Evolutionary conservation across 2,797 vertebrate species (phyloP), one percentile per base, ranked within the genome.

Genomic region (Acomys russatus): DNA sequence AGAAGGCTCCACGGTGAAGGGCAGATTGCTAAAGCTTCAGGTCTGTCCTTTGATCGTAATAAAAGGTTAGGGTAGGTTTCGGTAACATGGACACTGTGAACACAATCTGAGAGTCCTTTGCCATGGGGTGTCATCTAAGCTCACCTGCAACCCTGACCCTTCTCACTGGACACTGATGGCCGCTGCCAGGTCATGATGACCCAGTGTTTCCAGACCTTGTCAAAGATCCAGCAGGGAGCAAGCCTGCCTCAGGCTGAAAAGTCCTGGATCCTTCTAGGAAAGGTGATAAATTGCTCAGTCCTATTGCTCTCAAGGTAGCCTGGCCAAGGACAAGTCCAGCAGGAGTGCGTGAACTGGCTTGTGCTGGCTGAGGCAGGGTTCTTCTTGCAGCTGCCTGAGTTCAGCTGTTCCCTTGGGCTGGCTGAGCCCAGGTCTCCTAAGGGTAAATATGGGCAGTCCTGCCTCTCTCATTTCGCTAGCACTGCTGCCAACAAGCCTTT

Each of bases 301-400:
- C 1, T 0, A 1, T 9, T 18, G 28, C 23, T 68, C 49, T 84
- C 49, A 5, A 66, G 59, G 9, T 0, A 33, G 59, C 22, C 73
- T 0, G 0, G 76, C n/a, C 54, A 54, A 30, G 74, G n/a, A 2
- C 6, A 0, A 15, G 56, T 73, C 28, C 30, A n/a, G 77, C 22
- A 51, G 44, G 61, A 54, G 17, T 25, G 2, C 14, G 28, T 59
- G 38, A 11, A 49, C 79, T 63, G 61, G 20, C 63, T 9, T 0
- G 51, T 30, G n/a, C 30, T 6, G 0, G 17, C 33, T 54, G 4
- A 6, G 35, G 11, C 44, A 4, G 5, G 33, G 14, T 1, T 11
- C 23, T 80, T 22, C 20, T 9, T 4, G 3, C 0, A 6, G 22
- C 64, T 5, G 3, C 5, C n/a, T 68, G 70, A 44, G 33, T 68